phyloP scores from a whole-genome alignment of 92 coral and sea anemone species.

The Anthopleura xanthogrammica region DNA sequence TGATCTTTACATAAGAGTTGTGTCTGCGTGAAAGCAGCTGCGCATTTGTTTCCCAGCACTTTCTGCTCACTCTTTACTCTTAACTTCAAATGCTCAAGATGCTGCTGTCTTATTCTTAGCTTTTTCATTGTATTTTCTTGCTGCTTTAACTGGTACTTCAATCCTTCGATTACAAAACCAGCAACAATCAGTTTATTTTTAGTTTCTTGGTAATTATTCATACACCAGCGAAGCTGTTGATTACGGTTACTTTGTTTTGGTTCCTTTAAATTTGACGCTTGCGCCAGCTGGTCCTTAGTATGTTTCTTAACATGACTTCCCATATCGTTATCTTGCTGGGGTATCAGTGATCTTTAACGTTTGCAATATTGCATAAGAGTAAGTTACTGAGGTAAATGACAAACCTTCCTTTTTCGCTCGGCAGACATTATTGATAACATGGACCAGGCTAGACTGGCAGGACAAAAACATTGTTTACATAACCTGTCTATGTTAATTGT shows the following conservation, averaged over 20 bases:
- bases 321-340: too few species aligned
- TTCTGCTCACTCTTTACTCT: background rate
- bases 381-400: too few species aligned
- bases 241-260: background rate
- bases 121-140: background rate
- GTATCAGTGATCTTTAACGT: too few species aligned
- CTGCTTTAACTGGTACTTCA: background rate
- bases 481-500: background rate
- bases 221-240: background rate
- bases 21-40: background rate
- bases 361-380: too few species aligned
- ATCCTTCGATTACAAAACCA: background rate
- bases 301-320: too few species aligned
- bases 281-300: too few species aligned
- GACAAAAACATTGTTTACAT: background rate
- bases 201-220: background rate
- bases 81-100: background rate
- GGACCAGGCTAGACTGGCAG: too few species aligned
- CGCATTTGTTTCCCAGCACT: background rate
- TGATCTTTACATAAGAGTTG: background rate
- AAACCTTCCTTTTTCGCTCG: too few species aligned
- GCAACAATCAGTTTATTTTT: background rate
- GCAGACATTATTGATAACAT: too few species aligned
- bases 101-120: background rate
- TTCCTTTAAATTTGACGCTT: too few species aligned